Percentiles rank a stretch among this genome's conserved stretches.
phyloP scores from a whole-genome alignment of 1,140 invertebrate genomes.

The Heterodera carotae region DNA sequence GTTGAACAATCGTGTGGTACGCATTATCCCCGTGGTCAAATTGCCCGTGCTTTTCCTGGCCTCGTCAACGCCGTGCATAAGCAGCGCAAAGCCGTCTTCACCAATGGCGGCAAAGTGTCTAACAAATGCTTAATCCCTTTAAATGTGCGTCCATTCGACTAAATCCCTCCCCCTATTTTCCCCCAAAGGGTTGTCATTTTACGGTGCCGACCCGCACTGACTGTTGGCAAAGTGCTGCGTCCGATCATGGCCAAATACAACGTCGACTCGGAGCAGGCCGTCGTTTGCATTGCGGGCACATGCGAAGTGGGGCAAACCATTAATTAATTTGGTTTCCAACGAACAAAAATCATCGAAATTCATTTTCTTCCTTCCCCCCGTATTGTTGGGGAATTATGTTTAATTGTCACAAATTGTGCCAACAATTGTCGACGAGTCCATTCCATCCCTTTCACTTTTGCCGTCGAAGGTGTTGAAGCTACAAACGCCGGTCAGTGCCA shows the following conservation, averaged over 20 bases:
- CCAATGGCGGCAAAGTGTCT: constrained; percentile 49
- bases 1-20: constrained; percentile 55
- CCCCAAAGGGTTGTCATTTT: constrained; percentile 52
- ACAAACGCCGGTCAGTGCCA: constrained; percentile 40
- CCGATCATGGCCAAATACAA: constrained; percentile 59
- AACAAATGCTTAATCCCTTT: not conserved
- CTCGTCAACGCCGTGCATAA: constrained; percentile 36
- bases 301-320: constrained; percentile 30
- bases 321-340: not conserved
- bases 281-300: constrained; percentile 56
- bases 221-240: constrained; percentile 55
- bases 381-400: not conserved
- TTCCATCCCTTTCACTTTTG: not conserved
- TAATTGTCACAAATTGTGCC: no score
- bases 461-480: constrained; percentile 28
- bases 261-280: constrained; percentile 51
- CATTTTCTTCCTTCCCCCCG: no score
- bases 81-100: constrained; percentile 28
- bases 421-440: no score
- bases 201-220: constrained; percentile 54
- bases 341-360: no score
- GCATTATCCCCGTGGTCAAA: constrained; percentile 57
- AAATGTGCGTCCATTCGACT: not conserved
- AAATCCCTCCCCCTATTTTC: not conserved
- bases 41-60: constrained; percentile 60